phyloP scores from a whole-genome alignment of 2,113 vertebrate genomes.

The Sinocyclocheilus anophthalmus region DNA sequence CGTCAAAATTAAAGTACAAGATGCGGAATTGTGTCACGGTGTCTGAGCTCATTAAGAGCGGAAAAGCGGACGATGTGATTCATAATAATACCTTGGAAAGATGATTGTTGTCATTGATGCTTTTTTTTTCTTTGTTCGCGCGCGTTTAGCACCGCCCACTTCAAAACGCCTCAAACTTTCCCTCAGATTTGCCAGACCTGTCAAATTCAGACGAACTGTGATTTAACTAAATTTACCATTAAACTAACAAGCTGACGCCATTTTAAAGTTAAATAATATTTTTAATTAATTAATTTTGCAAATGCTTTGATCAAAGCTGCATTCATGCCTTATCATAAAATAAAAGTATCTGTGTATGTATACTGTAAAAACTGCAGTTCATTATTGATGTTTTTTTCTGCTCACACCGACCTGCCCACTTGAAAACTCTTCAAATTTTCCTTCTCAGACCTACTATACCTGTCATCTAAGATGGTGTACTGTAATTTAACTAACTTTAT shows the following conservation, averaged over 20 bases:
- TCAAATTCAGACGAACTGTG: not conserved
- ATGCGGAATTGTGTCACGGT: not conserved
- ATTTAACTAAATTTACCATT: not conserved
- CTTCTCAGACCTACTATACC: not conserved
- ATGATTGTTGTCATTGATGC: constrained; percentile 60
- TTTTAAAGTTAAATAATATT: not conserved
- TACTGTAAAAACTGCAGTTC: not conserved
- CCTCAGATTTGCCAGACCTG: not conserved
- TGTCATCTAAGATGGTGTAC: not conserved
- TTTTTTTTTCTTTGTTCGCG: constrained; percentile 64
- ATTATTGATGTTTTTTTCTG: not conserved
- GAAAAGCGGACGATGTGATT: not conserved
- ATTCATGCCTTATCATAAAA: not conserved
- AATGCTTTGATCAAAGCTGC: not conserved
- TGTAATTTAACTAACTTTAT: not conserved
- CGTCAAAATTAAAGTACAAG: not conserved
- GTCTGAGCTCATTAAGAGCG: not conserved
- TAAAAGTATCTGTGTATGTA: not conserved
- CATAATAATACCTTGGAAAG: not conserved
- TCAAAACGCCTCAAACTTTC: constrained; percentile 37
- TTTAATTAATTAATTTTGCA: not conserved
- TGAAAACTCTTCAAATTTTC: constrained; percentile 10
- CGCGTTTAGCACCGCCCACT: constrained; percentile 66
- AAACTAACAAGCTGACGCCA: not conserved
- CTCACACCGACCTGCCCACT: not conserved